phyloP scores from a whole-genome alignment of 2,797 vertebrate genomes.

The Myotis daubentonii region DNA sequence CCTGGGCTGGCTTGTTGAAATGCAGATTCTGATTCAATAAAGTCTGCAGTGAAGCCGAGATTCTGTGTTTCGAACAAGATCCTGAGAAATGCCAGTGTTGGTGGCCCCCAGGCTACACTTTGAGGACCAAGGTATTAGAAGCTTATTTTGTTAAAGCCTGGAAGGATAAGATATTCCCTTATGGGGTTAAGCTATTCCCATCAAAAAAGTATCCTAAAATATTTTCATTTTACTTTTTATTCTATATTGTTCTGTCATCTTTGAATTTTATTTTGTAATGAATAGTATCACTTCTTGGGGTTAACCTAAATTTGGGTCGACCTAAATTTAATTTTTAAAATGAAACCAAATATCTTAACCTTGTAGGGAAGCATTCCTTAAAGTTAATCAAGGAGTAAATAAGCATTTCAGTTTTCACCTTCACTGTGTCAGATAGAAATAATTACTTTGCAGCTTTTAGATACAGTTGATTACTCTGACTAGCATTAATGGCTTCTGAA shows the following conservation, averaged over 20 bases:
- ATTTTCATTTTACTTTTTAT: constrained; percentile 42
- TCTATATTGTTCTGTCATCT: background rate
- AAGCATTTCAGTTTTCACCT: constrained; percentile 3
- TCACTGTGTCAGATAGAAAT: constrained; percentile 8
- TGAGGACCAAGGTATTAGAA: background rate
- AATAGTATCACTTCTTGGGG: background rate
- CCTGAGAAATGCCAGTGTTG: background rate
- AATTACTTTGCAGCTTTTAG: background rate
- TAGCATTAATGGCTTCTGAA: background rate
- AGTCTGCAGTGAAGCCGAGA: background rate
- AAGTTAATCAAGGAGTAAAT: constrained; percentile 14
- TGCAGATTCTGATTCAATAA: background rate
- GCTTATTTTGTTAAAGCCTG: background rate
- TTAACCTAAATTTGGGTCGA: background rate
- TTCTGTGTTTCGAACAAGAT: background rate
- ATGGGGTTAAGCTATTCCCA: background rate
- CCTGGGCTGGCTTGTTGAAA: background rate
- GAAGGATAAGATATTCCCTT: background rate
- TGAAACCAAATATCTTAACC: constrained; percentile 21
- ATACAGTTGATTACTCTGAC: constrained; percentile 12
- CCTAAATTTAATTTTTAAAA: background rate
- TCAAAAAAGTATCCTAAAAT: background rate
- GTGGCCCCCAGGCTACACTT: background rate
- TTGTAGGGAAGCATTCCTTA: background rate
- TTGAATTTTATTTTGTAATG: constrained; percentile 16